Conservation (phyloP, 2,888 invertebrate genomes). For the Autographa pulchrina region DNA sequence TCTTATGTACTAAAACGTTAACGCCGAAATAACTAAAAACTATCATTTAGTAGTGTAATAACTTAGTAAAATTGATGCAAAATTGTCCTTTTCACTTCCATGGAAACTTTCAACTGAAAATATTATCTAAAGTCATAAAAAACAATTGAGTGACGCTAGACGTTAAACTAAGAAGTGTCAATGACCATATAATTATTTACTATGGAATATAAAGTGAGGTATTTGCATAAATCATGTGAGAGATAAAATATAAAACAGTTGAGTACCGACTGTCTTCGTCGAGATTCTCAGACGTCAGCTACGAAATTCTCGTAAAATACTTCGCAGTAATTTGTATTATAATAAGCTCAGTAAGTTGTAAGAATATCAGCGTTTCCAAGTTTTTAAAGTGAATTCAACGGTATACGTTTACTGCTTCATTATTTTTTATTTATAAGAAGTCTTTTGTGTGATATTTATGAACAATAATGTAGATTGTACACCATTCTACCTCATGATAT, state of each 20-base stretch:
- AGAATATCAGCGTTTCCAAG: constrained; percentile 10
- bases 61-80: background rate
- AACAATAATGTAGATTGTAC: too few species aligned
- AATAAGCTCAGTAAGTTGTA: constrained; percentile 13
- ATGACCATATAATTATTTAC: constrained; percentile 1
- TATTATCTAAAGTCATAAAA: background rate
- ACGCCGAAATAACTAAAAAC: background rate
- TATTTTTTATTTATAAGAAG: background rate
- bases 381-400: constrained; percentile 8
- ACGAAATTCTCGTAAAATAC: constrained; percentile 28
- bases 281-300: constrained; percentile 8
- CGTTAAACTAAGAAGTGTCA: constrained; percentile 2
- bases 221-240: constrained; percentile 30
- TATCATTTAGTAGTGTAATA: background rate
- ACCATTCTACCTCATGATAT: too few species aligned
- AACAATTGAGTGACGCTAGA: constrained; percentile 4
- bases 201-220: constrained; percentile 18
- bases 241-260: constrained; percentile 21
- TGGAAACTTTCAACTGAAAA: background rate
- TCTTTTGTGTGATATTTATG: background rate
- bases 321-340: constrained; percentile 34
- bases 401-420: background rate
- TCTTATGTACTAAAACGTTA: background rate
- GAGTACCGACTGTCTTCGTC: constrained; percentile 30
- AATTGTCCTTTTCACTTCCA: background rate